Evolutionary conservation across 1,140 invertebrate genomes (phyloP), one percentile per base, ranked within the genome.

Genomic region (Agrilus planipennis): DNA sequence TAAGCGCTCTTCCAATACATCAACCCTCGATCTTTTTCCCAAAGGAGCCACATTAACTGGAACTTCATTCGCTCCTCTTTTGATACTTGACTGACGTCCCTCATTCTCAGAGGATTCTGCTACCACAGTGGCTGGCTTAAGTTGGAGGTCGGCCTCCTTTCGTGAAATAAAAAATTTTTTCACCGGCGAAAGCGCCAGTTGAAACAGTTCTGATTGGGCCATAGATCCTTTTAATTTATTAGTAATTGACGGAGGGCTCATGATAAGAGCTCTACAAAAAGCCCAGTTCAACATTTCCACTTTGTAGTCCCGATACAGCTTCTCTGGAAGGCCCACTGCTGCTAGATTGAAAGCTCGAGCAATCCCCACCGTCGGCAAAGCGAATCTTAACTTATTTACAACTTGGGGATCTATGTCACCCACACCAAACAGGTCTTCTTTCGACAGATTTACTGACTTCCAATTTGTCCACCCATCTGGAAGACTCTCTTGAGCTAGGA

Each of bases 221-320:
- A n/a, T n/a, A 9, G 25, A 27, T 9, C 25, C 25, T n/a, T 27
- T 27, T 9, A 27, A 9, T n/a, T n/a, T 27, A 22, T 42, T 52
- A 9, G 40, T 25, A 10, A 53, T 9, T 0, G 37, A 15, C 14
- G 44, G 43, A 17, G 52, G 47, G 25, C 44, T 47, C 10, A 49
- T 42, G 20, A 53, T 49, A 0, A 51, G 17, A 9, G 46, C 49
- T 34, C 47, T 44, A 29, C 38, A 32, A 21, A 52, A 50, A 4
- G 46, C 25, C 50, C 49, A 52, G 6, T 40, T 28, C 14, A 51
- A 31, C 44, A 53, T 50, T 12, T 25, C 29, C 10, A 49, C 16
- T 29, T 47, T 53, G 18, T 31, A 42, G 16, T 49, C 35, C n/a
- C 32, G 29, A 27, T 29, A 47, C 2, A 21, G 17, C 20, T 47